These are phyloP conservation scores for Eonycteris spelaea DNA, from an alignment of 2,113 vertebrate species.

Conservation along the genomic window DNA sequence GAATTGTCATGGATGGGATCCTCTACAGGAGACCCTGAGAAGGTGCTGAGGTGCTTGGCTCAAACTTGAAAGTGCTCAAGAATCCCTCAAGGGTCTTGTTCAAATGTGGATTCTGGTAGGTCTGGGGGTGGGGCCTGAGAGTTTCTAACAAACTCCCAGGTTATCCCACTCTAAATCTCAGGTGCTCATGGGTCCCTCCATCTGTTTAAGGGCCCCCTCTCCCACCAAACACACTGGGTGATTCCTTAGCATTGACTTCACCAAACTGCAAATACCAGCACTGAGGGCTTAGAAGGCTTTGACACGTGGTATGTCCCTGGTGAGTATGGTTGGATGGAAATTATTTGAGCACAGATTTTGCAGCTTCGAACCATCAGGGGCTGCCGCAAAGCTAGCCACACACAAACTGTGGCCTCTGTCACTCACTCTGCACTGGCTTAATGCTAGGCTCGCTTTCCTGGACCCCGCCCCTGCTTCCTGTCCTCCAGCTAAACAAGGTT, in stretches of 20 bases:
- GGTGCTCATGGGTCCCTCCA: neutral
- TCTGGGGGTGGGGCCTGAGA: rapidly evolving
- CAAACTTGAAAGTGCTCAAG: no score
- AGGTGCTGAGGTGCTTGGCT: rapidly evolving
- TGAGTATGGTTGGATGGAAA: neutral
- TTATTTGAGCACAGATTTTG: neutral
- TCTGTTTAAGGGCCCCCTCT: neutral
- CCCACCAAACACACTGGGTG: neutral
- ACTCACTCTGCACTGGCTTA: rapidly evolving
- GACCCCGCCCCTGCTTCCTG: neutral
- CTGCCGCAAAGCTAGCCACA: neutral
- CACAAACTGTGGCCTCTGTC: rapidly evolving
- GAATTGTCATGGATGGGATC: neutral
- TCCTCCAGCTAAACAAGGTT: neutral
- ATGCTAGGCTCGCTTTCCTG: neutral
- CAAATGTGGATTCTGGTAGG: neutral
- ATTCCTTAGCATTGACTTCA: neutral
- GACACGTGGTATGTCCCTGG: neutral
- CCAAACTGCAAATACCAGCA: neutral
- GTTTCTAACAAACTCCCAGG: neutral
- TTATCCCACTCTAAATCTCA: neutral
- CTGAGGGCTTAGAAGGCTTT: neutral
- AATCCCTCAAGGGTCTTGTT: neutral
- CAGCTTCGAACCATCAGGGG: no score
- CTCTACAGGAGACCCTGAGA: neutral